Evolutionary conservation across 2,888 invertebrate genomes (phyloP).

Genomic region (Pyrrhia umbra): DNA sequence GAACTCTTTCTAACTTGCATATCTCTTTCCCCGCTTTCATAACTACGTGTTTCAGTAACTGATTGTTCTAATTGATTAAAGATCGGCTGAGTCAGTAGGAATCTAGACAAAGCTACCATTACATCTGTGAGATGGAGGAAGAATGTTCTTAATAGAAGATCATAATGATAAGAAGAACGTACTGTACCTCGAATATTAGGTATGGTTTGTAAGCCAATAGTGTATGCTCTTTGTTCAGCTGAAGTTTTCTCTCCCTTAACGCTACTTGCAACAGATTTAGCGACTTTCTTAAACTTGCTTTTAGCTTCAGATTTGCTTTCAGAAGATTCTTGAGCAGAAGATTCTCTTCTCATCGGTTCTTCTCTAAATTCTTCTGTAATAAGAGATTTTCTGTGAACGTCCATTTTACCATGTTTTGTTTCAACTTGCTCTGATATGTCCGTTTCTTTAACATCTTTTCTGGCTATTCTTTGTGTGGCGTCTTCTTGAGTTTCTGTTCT

Average conservation of each 20-base stretch:
- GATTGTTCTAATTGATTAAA: slow-evolving; percentile 48
- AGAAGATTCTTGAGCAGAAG: slow-evolving; percentile 31
- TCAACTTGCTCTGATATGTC: slow-evolving; percentile 24
- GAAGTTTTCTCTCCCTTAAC: slow-evolving; percentile 26
- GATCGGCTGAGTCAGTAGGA: slow-evolving; percentile 76
- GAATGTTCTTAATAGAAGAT: slow-evolving; percentile 83
- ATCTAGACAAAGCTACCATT: slow-evolving; percentile 84
- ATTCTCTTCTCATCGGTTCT: slow-evolving; percentile 42
- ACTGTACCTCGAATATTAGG: slow-evolving; percentile 78
- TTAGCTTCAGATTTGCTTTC: slow-evolving; percentile 53
- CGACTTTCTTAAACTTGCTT: slow-evolving; percentile 34
- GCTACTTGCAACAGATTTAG: slow-evolving; percentile 20
- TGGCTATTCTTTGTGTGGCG: slow-evolving; percentile 5
- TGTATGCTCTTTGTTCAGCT: slow-evolving; percentile 77
- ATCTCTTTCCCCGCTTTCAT: slow-evolving; percentile 20
- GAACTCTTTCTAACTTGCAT: slow-evolving; percentile 19
- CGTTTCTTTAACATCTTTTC: slow-evolving; percentile 30
- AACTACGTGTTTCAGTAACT: slow-evolving; percentile 21
- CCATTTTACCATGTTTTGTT: slow-evolving; percentile 43
- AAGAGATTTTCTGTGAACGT: slow-evolving; percentile 48
- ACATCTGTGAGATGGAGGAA: slow-evolving; percentile 86
- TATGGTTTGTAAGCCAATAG: slow-evolving; percentile 81
- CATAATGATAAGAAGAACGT: slow-evolving; percentile 78
- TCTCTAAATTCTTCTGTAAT: slow-evolving; percentile 57
- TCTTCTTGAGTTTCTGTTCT: slow-evolving; percentile 32